Percentiles rank a stretch among this genome's conserved stretches.
These are phyloP conservation scores for Myzus persicae DNA, from an alignment of 1,140 invertebrate species.

Conservation along the genomic window DNA sequence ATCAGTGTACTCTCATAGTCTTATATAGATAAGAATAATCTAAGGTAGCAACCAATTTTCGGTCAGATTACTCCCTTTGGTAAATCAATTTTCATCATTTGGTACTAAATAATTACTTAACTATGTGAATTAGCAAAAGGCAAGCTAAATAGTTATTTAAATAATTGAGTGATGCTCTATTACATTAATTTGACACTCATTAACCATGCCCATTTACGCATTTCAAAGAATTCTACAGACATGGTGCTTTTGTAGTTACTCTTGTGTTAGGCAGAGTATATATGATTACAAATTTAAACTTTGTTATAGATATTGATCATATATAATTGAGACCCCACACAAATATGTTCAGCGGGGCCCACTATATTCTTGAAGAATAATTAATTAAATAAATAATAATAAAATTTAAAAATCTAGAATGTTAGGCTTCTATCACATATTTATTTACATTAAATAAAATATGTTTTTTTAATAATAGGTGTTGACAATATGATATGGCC, in stretches of 20 bases:
- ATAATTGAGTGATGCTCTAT: background rate
- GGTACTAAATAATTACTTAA: background rate
- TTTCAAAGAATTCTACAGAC: no score
- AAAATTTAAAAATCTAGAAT: background rate
- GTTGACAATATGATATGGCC: constrained; percentile 89
- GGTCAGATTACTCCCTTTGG: background rate
- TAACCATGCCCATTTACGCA: no score
- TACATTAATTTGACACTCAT: no score
- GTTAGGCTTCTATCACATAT: background rate
- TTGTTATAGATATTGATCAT: no score
- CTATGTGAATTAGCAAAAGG: background rate
- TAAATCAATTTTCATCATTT: background rate
- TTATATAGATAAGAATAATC: background rate
- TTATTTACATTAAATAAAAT: background rate
- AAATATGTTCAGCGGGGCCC: no score
- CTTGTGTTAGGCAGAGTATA: background rate
- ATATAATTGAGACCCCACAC: no score
- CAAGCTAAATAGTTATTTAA: background rate
- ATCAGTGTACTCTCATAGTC: background rate
- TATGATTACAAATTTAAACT: background rate
- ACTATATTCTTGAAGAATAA: no score
- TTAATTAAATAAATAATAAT: no score
- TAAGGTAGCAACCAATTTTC: background rate
- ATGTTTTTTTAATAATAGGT: constrained; percentile 65
- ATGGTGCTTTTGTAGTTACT: no score